Evolutionary conservation across 2,797 vertebrate species (phyloP).

Genomic region (Gallinago stenura): DNA sequence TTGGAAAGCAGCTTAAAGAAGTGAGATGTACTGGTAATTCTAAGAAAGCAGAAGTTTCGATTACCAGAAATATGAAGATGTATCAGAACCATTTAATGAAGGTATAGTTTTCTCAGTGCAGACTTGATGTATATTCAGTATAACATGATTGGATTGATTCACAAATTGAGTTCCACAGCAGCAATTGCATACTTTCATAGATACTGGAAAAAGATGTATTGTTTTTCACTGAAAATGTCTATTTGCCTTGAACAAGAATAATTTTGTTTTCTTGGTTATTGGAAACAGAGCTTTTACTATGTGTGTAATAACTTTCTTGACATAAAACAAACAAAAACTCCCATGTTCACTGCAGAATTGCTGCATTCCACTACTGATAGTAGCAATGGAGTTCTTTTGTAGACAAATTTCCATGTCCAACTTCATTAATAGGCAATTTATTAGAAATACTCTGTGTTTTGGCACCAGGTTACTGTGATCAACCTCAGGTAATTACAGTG

Average conservation of each 20-base stretch:
- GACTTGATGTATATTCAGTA: fast-evolving
- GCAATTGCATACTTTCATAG: neutral
- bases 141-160: neutral
- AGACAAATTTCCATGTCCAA: neutral
- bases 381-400: neutral
- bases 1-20: neutral
- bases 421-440: neutral
- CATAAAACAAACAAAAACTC: neutral
- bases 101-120: neutral
- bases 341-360: neutral
- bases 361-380: neutral
- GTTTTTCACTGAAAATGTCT: neutral
- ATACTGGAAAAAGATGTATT: neutral
- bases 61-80: neutral
- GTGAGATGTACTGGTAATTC: neutral
- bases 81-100: neutral
- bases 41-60: neutral
- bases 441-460: neutral
- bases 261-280: neutral
- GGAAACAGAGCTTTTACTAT: neutral
- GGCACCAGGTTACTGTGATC: neutral
- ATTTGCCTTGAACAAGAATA: neutral
- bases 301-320: neutral
- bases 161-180: neutral
- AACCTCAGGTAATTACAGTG: neutral